Evolutionary conservation across 2,113 vertebrate species (phyloP).

Genomic region (Tiliqua scincoides): DNA sequence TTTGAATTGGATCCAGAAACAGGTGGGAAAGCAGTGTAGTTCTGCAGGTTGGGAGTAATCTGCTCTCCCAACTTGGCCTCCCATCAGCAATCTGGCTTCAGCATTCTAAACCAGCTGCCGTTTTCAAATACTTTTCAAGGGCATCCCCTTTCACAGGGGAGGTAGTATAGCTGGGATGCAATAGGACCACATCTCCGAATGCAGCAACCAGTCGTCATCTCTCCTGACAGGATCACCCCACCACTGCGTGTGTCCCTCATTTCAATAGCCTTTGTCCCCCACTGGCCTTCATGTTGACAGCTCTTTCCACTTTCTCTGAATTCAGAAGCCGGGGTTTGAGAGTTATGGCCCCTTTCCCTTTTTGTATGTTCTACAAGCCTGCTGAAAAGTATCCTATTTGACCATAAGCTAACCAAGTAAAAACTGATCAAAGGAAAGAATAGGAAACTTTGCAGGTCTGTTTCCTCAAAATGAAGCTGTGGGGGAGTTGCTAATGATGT

Average conservation of each 20-base stretch:
- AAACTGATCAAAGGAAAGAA: background rate
- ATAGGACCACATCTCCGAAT: background rate
- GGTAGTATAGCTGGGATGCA: too few species aligned
- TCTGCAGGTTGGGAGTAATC: too few species aligned
- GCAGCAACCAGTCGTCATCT: background rate
- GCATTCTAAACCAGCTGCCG: too few species aligned
- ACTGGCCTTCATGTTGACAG: background rate
- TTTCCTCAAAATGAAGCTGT: slow-evolving; percentile 14
- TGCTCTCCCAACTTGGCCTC: too few species aligned
- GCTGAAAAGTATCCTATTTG: background rate
- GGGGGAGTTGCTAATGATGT: slow-evolving; percentile 28
- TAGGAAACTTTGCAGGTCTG: background rate
- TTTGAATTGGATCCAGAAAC: too few species aligned
- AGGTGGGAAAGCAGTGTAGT: too few species aligned
- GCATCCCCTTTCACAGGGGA: too few species aligned
- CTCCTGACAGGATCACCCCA: background rate
- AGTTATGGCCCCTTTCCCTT: background rate
- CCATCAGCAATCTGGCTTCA: too few species aligned
- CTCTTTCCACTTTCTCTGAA: background rate
- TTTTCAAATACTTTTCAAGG: too few species aligned
- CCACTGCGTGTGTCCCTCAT: background rate
- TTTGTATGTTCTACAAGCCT: background rate
- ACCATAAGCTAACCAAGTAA: background rate
- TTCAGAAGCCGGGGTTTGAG: background rate
- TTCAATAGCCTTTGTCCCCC: background rate